Conservation (phyloP, 2,113 vertebrate genomes). For the Machaerirhynchus nigripectus region DNA sequence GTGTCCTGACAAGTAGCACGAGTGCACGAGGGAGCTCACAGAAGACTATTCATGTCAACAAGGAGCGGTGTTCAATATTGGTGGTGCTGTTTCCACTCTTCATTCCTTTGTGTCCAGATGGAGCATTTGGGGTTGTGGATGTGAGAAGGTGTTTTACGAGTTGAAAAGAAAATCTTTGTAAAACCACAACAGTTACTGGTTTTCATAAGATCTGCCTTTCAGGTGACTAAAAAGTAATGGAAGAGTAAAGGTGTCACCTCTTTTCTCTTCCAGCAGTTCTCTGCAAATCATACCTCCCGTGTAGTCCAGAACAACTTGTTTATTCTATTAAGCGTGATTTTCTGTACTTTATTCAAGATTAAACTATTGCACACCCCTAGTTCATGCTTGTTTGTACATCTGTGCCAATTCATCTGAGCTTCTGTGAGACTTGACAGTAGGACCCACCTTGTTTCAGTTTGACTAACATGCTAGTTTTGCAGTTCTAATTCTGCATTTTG, state of each 20-base stretch:
- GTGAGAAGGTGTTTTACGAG: not conserved
- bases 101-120: not conserved
- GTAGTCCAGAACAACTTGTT: not conserved
- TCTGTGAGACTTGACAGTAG: not conserved
- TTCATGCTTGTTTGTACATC: not conserved
- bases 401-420: not conserved
- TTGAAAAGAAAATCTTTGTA: not conserved
- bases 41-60: not conserved
- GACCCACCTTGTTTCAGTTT: not conserved
- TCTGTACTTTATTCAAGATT: not conserved
- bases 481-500: not conserved
- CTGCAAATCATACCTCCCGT: not conserved
- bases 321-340: not conserved
- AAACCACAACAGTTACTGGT: not conserved
- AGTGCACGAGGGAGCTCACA: accelerated
- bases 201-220: not conserved
- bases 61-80: not conserved
- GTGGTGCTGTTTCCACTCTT: not conserved
- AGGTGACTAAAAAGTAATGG: not conserved
- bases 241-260: not conserved
- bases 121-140: not conserved
- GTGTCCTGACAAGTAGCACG: not conserved
- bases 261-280: not conserved
- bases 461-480: not conserved
- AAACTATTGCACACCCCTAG: not conserved